Conservation (phyloP, 2,113 vertebrate genomes). For the Tylochromis polylepis region DNA sequence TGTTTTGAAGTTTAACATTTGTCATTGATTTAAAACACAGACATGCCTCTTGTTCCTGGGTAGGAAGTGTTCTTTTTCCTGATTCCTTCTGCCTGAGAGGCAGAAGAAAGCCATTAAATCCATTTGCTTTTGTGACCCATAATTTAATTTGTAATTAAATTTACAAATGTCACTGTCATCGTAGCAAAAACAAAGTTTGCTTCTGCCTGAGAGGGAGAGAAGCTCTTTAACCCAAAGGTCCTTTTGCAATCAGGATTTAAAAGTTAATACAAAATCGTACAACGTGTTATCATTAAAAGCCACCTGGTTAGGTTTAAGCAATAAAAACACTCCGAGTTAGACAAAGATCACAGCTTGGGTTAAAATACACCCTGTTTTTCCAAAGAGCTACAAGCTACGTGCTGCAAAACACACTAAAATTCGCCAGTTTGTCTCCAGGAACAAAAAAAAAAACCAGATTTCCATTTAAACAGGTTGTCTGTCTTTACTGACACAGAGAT, state of each 20-base stretch:
- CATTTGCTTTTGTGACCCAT: neutral
- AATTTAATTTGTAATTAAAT: neutral
- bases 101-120: neutral
- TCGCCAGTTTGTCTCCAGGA: neutral
- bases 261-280: neutral
- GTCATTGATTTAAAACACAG: neutral
- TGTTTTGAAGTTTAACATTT: neutral
- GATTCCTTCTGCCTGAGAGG: neutral
- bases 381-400: neutral
- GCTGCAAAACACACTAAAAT: neutral
- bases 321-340: neutral
- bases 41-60: neutral
- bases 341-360: neutral
- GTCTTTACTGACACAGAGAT: too few relatives aligned
- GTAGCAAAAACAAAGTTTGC: neutral
- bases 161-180: neutral
- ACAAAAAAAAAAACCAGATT: rapidly evolving
- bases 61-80: rapidly evolving
- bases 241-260: neutral
- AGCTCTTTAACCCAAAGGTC: rapidly evolving
- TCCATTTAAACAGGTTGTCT: too few relatives aligned
- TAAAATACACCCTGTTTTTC: neutral
- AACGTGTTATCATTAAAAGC: neutral
- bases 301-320: neutral
- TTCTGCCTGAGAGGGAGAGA: neutral